Conservation (phyloP, 2,113 vertebrate species). For the Cryptotis parvus region DNA sequence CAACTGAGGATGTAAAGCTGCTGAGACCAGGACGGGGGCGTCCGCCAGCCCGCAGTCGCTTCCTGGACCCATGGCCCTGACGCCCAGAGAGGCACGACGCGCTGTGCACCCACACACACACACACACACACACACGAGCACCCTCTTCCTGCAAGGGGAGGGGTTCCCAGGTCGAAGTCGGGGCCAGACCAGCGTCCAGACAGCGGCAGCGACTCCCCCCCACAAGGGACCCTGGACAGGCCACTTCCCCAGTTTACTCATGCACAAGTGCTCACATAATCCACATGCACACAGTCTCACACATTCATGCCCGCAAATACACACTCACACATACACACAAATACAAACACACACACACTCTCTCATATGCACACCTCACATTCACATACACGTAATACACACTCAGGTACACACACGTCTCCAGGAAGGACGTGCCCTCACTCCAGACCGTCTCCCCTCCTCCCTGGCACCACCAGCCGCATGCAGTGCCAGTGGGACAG, state of each 20-base stretch:
- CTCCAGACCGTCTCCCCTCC: not conserved
- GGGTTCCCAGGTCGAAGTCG: not conserved
- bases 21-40: not conserved
- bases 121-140: too few species aligned
- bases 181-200: not conserved
- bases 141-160: not conserved
- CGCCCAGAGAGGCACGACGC: not conserved
- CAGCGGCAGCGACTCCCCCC: not conserved
- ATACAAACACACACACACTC: too few species aligned
- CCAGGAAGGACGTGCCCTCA: not conserved
- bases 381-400: too few species aligned
- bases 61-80: not conserved
- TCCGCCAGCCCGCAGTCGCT: not conserved
- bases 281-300: not conserved
- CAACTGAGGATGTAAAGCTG: not conserved
- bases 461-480: slow-evolving; percentile 41
- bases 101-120: too few species aligned
- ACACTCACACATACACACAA: not conserved
- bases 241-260: not conserved
- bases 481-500: not conserved
- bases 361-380: not conserved
- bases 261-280: not conserved
- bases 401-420: not conserved
- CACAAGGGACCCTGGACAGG: not conserved
- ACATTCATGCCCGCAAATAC: not conserved